A percentile compares a stretch with the other conserved stretches of the same genome.
Evolutionary conservation across 53 echinoderm and acorn worm species (phyloP).

Genomic region (Astropecten irregularis): DNA sequence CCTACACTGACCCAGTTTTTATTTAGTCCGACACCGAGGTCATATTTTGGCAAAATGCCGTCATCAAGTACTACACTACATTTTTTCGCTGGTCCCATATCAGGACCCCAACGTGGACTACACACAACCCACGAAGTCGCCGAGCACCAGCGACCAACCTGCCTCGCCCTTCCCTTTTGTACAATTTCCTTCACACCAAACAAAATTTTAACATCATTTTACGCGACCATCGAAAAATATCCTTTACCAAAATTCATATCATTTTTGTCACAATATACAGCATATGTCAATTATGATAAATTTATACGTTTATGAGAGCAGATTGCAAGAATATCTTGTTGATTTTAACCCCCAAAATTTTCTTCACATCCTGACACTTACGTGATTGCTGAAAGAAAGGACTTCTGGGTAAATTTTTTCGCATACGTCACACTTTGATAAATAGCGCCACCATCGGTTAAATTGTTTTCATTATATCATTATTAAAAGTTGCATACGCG

Average conservation of each 20-base stretch:
- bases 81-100: too few species aligned
- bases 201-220: neutral
- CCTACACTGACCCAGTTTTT: too few species aligned
- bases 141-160: neutral
- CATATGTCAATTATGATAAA: neutral
- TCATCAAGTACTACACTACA: too few species aligned
- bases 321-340: constrained; percentile 13
- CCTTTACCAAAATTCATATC: neutral
- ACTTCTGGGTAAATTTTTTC: constrained; percentile 21
- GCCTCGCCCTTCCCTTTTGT: constrained; percentile 7
- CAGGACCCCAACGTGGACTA: too few species aligned
- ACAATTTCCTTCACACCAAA: neutral
- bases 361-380: constrained; percentile 13
- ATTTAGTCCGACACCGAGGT: too few species aligned
- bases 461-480: too few species aligned
- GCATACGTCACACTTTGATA: neutral
- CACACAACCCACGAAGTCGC: too few species aligned
- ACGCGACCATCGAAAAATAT: neutral
- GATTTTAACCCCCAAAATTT: too few species aligned
- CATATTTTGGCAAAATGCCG: too few species aligned
- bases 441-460: constrained; percentile 1
- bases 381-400: constrained; percentile 58
- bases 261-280: neutral
- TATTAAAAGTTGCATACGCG: too few species aligned
- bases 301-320: neutral